Base-by-base conservation (phyloP, 2,797 vertebrate genomes). In the Enteromius anoplus region DNA sequence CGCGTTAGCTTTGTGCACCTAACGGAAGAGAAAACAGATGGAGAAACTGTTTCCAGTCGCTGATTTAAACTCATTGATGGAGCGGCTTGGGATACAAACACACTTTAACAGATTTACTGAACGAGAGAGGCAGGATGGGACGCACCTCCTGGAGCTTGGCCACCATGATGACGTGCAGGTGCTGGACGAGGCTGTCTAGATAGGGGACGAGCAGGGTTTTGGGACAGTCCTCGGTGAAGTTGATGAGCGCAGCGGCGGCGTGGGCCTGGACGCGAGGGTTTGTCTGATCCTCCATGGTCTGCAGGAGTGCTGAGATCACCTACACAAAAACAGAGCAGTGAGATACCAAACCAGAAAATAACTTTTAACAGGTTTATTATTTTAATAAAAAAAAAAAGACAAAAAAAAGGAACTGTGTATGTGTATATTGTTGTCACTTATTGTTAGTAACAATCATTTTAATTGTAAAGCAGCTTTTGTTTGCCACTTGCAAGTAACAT, bases 211-310 rank as follows among this genome's bases (percentile, higher is more conserved):
- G 96, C 60, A 99, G 93, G 0, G 97, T 93, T 86, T 99, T 99
- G 86, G 98, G 98, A 88, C 98, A 99, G 91, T 99, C 98, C 90
- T 99, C 98, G 1, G 98, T 99, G 81, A 99, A 99, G 90, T 99
- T 99, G 76, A 99, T 99, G 81, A 99, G 96, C 0, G 98, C 98
- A 0, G 98, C 98, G 0, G 98, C 98, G 0, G 98, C 98, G 0
- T 99, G 98, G 4, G 98, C 98, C 92, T 99, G 98, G 75, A 99
- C 98, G 6, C 98, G 94, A 3, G 98, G 98, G 90, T 98, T 98
- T 66, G 94, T 95, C 92, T 99, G 97, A 92, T 99, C 98, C 89
- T 99, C 96, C 97, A 99, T 99, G 49, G 98, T 99, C 92, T 97
- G 96, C 10, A 99, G 93, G 87, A 99, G 95, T 5, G 96, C 96